Conservation (phyloP, 2,113 vertebrate genomes). For the Aleadryas rufinucha region DNA sequence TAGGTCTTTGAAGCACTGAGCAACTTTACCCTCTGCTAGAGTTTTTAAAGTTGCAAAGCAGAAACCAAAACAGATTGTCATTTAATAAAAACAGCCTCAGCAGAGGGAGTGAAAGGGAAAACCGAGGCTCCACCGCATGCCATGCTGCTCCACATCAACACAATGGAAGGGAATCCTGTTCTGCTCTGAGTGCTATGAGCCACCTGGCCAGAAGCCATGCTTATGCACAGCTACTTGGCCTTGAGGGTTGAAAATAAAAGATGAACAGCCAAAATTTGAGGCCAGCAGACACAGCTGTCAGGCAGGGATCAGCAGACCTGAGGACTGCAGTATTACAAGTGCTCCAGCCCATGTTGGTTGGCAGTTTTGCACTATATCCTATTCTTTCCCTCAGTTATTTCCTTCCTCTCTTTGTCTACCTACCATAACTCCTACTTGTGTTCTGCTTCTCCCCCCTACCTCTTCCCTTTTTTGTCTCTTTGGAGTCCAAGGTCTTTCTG, state of each 20-base stretch:
- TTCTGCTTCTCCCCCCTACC: background rate
- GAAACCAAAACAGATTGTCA: background rate
- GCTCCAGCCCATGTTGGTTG: background rate
- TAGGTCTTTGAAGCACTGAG: background rate
- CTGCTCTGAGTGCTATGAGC: background rate
- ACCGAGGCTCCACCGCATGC: accelerated
- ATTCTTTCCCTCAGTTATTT: background rate
- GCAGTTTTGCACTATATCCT: background rate
- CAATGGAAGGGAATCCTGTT: constrained; percentile 27
- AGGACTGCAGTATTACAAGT: background rate
- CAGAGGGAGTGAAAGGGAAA: background rate
- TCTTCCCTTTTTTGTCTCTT: background rate
- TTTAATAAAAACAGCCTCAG: background rate
- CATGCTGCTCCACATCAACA: background rate
- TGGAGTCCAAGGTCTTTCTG: background rate
- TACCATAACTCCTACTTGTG: background rate
- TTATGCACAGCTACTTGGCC: constrained; percentile 1
- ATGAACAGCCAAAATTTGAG: background rate
- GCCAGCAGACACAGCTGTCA: constrained; percentile 7
- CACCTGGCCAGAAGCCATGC: constrained; percentile 25
- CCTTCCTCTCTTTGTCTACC: constrained; percentile 10
- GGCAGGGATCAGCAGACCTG: background rate
- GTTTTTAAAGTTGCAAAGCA: background rate
- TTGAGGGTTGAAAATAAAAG: constrained; percentile 11
- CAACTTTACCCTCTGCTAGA: background rate